Base-by-base conservation (phyloP, 2,113 vertebrate species). In the Crotalus tigris region DNA sequence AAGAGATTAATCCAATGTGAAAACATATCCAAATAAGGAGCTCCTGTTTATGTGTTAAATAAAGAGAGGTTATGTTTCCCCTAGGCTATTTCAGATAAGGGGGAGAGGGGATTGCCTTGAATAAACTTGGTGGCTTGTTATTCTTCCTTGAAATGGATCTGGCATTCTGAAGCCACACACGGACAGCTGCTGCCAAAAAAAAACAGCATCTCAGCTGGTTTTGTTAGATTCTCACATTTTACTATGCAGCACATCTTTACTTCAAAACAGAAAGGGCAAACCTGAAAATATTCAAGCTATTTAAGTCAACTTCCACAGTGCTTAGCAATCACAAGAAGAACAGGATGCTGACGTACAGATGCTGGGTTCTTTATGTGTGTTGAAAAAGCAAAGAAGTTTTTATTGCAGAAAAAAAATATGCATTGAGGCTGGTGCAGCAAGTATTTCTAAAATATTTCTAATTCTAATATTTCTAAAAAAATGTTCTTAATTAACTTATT, bases 391-490 rank as follows among this genome's bases (percentile, higher is more conserved):
- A 4, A 39, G 0, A 23, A 55, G 87, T 64, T 89, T 85, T 59
- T 49, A 93, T 92, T 92, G 44, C 87, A 55, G 15, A 17, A 93
- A 87, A 8, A 4, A 19, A 61, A 93, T 46, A 3, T 69, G 39
- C 64, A 59, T 54, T 53, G 88, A 17, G 92, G 91, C 90, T 89
- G 2, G 64, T 93, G 54, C 17, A 13, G 85, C 26, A 75, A 12
- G 19, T 24, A 24, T 91, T 94, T 95, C 49, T 93, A 89, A 94
- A 58, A 58, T 58, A 23, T 58, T 58, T 64, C 61, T 64, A 29
- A 61, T 61, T 61, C 59, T 64, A 64, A 64, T 64, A 64, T 64
- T 64, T 26, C 58, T 64, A 91, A 92, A 5, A 85, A 54, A 94
- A 58, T 39, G 2, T 91, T 61, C 61, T 91, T 90, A 54, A 85